Evolutionary conservation across 2,113 vertebrate genomes (phyloP), one percentile per base, ranked within the genome.

Genomic region (Asarcornis scutulata): DNA sequence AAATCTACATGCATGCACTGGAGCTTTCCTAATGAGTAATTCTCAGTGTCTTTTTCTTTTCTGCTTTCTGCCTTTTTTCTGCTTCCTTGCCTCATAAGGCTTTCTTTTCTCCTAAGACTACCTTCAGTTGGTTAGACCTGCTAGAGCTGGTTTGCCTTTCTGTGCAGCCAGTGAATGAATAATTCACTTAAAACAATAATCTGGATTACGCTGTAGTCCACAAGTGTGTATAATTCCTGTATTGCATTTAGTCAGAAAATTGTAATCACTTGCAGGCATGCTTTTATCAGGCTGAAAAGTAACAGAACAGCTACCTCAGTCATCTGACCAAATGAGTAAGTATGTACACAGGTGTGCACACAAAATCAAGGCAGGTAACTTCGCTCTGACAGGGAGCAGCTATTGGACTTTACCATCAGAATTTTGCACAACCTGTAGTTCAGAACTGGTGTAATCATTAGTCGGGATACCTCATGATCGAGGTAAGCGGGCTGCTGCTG

Each of bases 271-370:
- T 87, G 32, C 69, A 79, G 34, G 40, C 34, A 25, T 14, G 7
- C 38, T 84, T 94, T 94, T 64, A 84, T 87, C 58, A 7, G 8
- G 8, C 8, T 76, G 62, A 82, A 90, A 87, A 87, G 56, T 25
- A 32, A 14, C 48, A 42, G 80, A 60, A 15, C 4, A 2, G 46
- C 11, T 13, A 25, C 52, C 74, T 90, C 10, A 25, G 9, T 75
- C 59, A 74, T 25, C 32, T 11, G 42, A 46, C 42, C 42, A 32
- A 13, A 34, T 53, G 36, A 0, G 0, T 29, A 2, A 0, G 14
- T 36, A 18, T 31, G 59, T 90, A 46, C 48, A 6, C 64, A 80
- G 87, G 63, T 88, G 59, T 48, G 60, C 29, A 21, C 36, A 59
- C 59, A 58, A 23, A 55, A 15, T 69, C 75, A 60, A 34, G 8